Conservation (phyloP, 37 sponge, comb jelly and placozoan genomes). For the Bolinopsis microptera region DNA sequence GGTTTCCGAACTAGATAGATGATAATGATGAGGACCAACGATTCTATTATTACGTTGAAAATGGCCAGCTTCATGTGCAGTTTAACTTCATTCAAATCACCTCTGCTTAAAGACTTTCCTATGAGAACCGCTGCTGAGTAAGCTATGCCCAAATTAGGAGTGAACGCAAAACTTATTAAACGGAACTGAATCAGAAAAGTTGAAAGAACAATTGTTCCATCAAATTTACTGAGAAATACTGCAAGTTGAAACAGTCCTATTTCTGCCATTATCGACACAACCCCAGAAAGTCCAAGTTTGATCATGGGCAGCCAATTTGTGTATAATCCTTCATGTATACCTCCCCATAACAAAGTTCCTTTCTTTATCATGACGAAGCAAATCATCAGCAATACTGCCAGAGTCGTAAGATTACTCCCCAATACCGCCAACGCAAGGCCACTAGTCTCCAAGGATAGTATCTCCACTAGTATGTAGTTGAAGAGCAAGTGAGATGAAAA, state of each 20-base stretch:
- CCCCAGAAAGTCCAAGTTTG: background rate
- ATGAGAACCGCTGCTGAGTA: slow-evolving; percentile 1
- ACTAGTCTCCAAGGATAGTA: background rate
- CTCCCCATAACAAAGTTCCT: background rate
- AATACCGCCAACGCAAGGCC: background rate
- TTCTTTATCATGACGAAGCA: background rate
- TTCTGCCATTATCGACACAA: background rate
- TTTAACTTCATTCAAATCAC: background rate
- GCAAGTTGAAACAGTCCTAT: slow-evolving; percentile 5
- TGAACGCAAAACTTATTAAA: background rate
- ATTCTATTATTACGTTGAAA: background rate
- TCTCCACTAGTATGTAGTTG: slow-evolving; percentile 14
- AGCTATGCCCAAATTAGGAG: background rate
- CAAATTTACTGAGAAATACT: slow-evolving; percentile 18
- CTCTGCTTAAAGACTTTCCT: background rate
- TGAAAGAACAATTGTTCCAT: background rate
- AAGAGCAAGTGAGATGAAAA: background rate
- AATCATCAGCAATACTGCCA: background rate
- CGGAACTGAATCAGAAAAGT: slow-evolving; percentile 25
- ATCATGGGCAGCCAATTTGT: slow-evolving; percentile 16
- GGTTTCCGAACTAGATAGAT: background rate
- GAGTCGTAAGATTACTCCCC: background rate
- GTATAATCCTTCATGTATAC: background rate
- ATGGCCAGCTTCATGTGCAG: background rate
- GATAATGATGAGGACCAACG: background rate